Conservation (phyloP, 2,888 invertebrate genomes). For the Athetis lepigone region DNA sequence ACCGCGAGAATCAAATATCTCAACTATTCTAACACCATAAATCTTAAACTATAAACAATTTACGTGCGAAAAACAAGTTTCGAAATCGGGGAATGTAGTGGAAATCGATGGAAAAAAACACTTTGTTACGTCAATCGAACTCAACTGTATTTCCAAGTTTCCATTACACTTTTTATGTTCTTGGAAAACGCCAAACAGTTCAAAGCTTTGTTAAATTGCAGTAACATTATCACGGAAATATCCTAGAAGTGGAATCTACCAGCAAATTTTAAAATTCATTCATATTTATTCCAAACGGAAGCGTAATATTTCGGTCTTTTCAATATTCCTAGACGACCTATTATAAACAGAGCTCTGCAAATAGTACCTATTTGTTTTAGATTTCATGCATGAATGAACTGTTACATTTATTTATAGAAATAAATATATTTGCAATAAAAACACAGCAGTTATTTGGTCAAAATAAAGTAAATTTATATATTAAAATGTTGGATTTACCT, state of each 20-base stretch:
- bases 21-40: constrained; percentile 58
- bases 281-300: constrained; percentile 41
- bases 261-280: constrained; percentile 2
- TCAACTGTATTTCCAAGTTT: constrained; percentile 13
- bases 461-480: constrained; percentile 6
- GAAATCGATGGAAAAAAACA: constrained; percentile 35
- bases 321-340: constrained; percentile 52
- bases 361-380: constrained; percentile 40
- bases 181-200: constrained; percentile 2
- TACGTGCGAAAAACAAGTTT: constrained; percentile 32
- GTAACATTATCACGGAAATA: background rate
- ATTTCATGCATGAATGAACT: constrained; percentile 21
- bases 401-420: constrained; percentile 24
- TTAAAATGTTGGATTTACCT: constrained; percentile 10
- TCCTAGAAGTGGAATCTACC: background rate
- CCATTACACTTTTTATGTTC: constrained; percentile 6
- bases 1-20: constrained; percentile 69
- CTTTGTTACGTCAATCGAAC: constrained; percentile 25
- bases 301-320: constrained; percentile 53
- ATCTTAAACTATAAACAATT: constrained; percentile 58
- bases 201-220: background rate
- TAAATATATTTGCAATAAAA: constrained; percentile 4
- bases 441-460: constrained; percentile 5
- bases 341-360: constrained; percentile 34
- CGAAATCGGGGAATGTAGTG: constrained; percentile 14